Percentiles rank a stretch among this genome's conserved stretches.
phyloP scores from a whole-genome alignment of 2,113 vertebrate species.

The Bothrops jararaca region DNA sequence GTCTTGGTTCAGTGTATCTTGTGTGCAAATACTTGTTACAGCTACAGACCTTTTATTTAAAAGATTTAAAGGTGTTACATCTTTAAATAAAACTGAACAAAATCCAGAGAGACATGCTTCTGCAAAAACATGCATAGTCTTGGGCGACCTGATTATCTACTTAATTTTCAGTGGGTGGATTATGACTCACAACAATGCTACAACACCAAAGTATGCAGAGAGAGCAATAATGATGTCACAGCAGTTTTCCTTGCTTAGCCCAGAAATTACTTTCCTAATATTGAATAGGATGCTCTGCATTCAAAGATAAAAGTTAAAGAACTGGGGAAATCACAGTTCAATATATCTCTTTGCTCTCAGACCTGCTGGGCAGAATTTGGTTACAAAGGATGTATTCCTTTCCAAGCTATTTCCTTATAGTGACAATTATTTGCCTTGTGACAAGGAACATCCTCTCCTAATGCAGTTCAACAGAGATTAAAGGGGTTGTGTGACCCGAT shows the following conservation, averaged over 20 bases:
- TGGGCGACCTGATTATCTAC: neutral
- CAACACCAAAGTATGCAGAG: neutral
- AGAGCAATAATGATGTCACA: neutral
- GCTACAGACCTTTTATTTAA: neutral
- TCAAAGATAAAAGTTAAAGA: neutral
- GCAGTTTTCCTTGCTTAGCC: neutral
- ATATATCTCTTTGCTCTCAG: neutral
- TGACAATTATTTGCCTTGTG: neutral
- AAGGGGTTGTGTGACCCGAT: neutral
- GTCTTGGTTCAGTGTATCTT: neutral
- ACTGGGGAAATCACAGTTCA: neutral
- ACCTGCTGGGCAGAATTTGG: neutral
- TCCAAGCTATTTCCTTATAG: neutral
- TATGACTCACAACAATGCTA: neutral
- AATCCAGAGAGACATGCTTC: neutral
- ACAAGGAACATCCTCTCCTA: neutral
- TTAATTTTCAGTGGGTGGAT: neutral
- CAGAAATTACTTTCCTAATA: neutral
- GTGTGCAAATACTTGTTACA: neutral
- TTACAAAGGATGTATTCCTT: neutral
- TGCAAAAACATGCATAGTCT: neutral
- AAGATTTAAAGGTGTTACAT: neutral
- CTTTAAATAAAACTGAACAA: neutral
- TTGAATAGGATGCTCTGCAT: neutral
- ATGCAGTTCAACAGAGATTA: neutral